Evolutionary conservation across 2,797 vertebrate species (phyloP).

Genomic region (Poeciliopsis gracilis): DNA sequence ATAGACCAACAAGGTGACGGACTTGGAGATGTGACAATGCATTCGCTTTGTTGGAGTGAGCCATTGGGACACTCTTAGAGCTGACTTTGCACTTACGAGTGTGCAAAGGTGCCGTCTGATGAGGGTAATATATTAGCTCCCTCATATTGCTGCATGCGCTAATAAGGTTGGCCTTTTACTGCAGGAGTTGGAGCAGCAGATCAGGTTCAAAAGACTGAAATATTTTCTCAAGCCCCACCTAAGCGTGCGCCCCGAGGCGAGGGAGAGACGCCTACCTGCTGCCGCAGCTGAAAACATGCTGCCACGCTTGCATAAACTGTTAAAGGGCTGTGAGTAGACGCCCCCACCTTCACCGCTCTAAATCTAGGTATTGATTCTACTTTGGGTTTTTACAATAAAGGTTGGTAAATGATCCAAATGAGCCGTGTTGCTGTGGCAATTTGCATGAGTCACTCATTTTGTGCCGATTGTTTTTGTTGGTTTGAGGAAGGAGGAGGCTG

Average conservation of each 20-base stretch:
- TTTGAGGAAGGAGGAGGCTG: conserved; percentile 48
- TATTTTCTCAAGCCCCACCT: conserved; percentile 82
- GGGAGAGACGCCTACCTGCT: conserved; percentile 80
- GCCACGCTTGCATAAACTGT: conserved; percentile 54
- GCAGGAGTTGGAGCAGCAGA: conserved; percentile 29
- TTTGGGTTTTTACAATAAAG: conserved; percentile 67
- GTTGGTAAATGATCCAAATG: conserved; percentile 70
- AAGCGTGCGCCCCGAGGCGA: conserved; percentile 72
- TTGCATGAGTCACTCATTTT: conserved; percentile 74
- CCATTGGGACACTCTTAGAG: conserved; percentile 56
- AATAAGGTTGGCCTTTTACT: conserved; percentile 21
- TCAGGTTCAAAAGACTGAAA: conserved; percentile 56
- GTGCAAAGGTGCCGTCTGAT: conserved; percentile 26
- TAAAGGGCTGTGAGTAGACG: conserved; percentile 44
- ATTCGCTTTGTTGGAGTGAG: conserved; percentile 54
- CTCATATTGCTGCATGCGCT: conserved; percentile 14
- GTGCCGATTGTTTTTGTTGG: conserved; percentile 61
- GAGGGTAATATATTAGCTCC: conserved; percentile 31
- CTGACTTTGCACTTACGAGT: conserved; percentile 70
- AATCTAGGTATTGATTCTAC: conserved; percentile 72
- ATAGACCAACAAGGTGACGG: conserved; percentile 12
- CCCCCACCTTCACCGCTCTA: conserved; percentile 13
- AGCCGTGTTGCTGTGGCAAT: conserved; percentile 74
- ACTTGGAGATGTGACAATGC: conserved; percentile 37
- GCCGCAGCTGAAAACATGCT: conserved; percentile 44